Evolutionary conservation across 2,113 vertebrate species (phyloP).

Genomic region (Ellobius talpinus): DNA sequence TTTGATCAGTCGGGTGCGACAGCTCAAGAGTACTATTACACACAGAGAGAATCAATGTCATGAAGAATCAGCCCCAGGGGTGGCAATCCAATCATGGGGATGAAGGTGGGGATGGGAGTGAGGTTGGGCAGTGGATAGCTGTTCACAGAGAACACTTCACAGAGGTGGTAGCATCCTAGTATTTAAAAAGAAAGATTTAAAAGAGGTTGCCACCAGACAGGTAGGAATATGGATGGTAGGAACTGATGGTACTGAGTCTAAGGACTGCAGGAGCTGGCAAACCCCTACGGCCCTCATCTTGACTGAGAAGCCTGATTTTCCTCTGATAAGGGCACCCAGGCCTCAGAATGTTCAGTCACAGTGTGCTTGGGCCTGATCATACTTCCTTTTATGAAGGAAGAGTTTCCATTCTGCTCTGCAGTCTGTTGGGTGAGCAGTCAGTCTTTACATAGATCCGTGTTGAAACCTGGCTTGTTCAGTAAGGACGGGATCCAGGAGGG

Average conservation of each 20-base stretch:
- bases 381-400: conserved; percentile 7
- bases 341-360: conserved; percentile 10
- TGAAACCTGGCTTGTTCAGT: conserved; percentile 44
- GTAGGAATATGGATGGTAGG: not conserved
- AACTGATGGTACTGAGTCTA: not conserved
- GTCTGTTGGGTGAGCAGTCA: not conserved
- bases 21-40: not conserved
- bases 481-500: conserved; percentile 1
- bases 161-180: not conserved
- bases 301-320: conserved; percentile 32
- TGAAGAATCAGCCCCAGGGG: not conserved
- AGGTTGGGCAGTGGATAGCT: not conserved
- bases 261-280: not conserved
- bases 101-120: not conserved
- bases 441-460: not conserved
- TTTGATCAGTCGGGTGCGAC: not conserved
- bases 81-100: not conserved
- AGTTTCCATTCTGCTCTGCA: not conserved
- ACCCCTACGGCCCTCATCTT: not conserved
- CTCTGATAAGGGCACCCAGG: not conserved
- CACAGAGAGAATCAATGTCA: not conserved
- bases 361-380: not conserved
- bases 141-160: not conserved
- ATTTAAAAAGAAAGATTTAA: not conserved
- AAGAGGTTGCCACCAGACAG: not conserved